phyloP scores from a whole-genome alignment of 2,113 vertebrate genomes.

The Hippocampus comes region DNA sequence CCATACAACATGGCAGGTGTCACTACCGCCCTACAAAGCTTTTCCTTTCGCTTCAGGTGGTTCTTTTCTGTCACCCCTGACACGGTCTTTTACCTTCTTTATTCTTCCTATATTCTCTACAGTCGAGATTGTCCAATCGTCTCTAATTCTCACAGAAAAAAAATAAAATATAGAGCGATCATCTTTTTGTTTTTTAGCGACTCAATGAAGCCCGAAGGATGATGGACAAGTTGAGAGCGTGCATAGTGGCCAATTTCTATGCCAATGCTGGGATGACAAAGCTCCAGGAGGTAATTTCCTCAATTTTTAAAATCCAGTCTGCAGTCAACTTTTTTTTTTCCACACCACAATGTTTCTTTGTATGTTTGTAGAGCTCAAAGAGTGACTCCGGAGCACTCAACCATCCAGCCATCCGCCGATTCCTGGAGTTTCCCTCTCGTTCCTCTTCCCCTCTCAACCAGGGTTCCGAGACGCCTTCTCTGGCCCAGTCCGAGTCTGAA shows the following conservation, averaged over 20 bases:
- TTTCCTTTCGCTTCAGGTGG: neutral
- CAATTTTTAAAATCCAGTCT: neutral
- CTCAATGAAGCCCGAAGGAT: constrained; percentile 95
- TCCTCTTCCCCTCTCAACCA: constrained; percentile 95
- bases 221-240: constrained; percentile 98
- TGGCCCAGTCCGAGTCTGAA: constrained; percentile 89
- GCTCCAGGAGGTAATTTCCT: constrained; percentile 79
- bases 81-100: neutral
- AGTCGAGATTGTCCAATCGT: no score
- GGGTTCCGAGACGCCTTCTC: constrained; percentile 88
- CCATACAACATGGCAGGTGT: neutral
- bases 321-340: neutral
- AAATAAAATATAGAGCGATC: no score
- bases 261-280: constrained; percentile 87
- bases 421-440: constrained; percentile 91
- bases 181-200: constrained; percentile 67
- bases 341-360: neutral
- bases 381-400: constrained; percentile 85
- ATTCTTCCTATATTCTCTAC: no score
- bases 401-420: constrained; percentile 94
- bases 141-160: neutral
- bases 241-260: constrained; percentile 97
- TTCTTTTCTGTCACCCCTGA: neutral
- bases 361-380: constrained; percentile 73
- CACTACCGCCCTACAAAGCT: neutral